These are phyloP conservation scores for Centrocercus urophasianus DNA, from an alignment of 2,113 vertebrate genomes.

Conservation along the genomic window DNA sequence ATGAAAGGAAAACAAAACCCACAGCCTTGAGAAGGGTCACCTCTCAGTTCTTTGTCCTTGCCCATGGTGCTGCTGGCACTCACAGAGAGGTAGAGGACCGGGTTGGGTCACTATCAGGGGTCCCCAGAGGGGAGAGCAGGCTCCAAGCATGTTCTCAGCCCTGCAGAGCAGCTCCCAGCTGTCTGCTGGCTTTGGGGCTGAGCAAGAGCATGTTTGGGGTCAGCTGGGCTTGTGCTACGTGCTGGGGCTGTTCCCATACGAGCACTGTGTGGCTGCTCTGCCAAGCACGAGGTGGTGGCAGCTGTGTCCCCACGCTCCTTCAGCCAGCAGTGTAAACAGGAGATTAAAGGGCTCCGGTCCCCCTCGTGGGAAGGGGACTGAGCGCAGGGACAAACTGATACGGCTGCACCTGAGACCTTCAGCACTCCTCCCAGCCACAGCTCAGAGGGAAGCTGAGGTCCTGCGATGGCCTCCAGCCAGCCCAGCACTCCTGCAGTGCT, in stretches of 20 bases:
- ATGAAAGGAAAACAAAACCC: rapidly evolving
- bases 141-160: not conserved
- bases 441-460: not conserved
- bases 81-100: not conserved
- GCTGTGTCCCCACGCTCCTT: not conserved
- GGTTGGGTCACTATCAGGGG: not conserved
- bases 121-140: not conserved
- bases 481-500: rapidly evolving
- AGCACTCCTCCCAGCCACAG: rapidly evolving
- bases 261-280: not conserved
- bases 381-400: not conserved
- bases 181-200: not conserved
- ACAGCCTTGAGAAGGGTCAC: not conserved
- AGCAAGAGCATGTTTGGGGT: not conserved
- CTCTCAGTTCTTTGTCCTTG: rapidly evolving
- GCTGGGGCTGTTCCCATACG: not conserved
- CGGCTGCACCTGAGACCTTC: not conserved
- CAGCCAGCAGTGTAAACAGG: conserved; percentile 17
- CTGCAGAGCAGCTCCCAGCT: not conserved
- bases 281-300: rapidly evolving
- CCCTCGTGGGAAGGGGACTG: not conserved
- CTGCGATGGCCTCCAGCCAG: not conserved
- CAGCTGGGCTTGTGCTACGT: not conserved
- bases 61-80: rapidly evolving
- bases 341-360: not conserved